Evolutionary conservation across 2,113 vertebrate species (phyloP).

Genomic region (Theristicus caerulescens): DNA sequence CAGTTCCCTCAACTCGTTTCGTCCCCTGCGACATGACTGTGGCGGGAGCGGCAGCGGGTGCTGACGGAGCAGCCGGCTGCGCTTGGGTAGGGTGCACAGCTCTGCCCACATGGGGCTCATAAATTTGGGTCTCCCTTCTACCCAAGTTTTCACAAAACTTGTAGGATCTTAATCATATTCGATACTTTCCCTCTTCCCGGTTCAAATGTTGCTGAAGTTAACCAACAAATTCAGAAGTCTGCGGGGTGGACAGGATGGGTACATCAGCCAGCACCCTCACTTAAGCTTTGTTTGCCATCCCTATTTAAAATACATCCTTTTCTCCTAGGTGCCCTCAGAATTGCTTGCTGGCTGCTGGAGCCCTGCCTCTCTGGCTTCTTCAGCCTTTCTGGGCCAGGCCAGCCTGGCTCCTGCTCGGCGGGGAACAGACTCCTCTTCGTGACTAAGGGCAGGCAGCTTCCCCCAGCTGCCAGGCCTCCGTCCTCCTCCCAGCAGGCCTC

Average conservation of each 20-base stretch:
- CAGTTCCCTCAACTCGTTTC: background rate
- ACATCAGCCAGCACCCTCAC: background rate
- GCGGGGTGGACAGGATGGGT: background rate
- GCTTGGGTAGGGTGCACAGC: background rate
- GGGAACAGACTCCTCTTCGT: background rate
- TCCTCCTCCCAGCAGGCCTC: background rate
- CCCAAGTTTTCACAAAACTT: background rate
- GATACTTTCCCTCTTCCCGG: background rate
- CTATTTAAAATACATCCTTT: background rate
- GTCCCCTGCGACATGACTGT: rapidly evolving
- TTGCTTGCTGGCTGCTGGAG: background rate
- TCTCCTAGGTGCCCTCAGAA: background rate
- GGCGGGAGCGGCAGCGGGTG: background rate
- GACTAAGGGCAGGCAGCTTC: background rate
- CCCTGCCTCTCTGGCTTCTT: background rate
- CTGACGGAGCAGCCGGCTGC: background rate
- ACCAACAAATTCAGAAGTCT: background rate
- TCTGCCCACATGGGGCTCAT: background rate
- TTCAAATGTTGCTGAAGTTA: background rate
- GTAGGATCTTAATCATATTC: background rate
- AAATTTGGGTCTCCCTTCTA: background rate
- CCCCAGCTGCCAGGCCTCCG: background rate
- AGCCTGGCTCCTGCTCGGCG: background rate
- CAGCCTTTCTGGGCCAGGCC: background rate
- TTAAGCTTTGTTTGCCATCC: background rate